Evolutionary conservation across 2,888 invertebrate genomes (phyloP), one percentile per base, ranked within the genome.

Genomic region (Meandrusa payeni): DNA sequence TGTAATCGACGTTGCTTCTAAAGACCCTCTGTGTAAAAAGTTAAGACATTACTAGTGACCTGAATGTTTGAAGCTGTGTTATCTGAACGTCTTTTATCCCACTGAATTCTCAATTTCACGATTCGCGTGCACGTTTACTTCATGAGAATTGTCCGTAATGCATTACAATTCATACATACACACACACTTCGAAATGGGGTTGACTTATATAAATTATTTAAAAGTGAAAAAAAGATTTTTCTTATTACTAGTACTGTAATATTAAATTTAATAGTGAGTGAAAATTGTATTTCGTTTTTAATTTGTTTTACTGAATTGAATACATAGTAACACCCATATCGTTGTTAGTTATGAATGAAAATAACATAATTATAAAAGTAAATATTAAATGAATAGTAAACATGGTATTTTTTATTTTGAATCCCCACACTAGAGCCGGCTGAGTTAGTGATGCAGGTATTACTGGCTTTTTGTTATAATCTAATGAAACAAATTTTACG

Each of bases 261-360:
- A 83, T 80, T 86, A 82, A 86, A 87, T 79, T 85, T 81, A 83
- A 83, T 86, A 87, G 85, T 77, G 87, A 87, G 87, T 87, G 87
- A 82, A 85, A 81, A 80, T 82, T 83, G 83, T 85, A 81, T 81
- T 81, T 85, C 79, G 77, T 37, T 86, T 86, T 86, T 81, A 82
- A 82, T 79, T 82, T 83, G 83, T 86, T 86, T 86, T 85, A 85
- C 80, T 79, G 86, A 81, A 82, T 83, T 83, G 78, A 85, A 78
- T 82, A 82, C 80, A 83, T 86, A 79, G 78, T 87, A 87, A 87
- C 87, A 85, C 85, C 80, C 87, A 86, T 87, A 87, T 87, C 87
- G 87, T 87, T 87, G 86, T 87, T 87, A 87, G 87, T 87, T 86
- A 87, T 85, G 87, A 86, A 87, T 86, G 86, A 83, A 82, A 86